Base-by-base conservation (phyloP, 1,140 invertebrate genomes). In the Condylostylus longicornis region DNA sequence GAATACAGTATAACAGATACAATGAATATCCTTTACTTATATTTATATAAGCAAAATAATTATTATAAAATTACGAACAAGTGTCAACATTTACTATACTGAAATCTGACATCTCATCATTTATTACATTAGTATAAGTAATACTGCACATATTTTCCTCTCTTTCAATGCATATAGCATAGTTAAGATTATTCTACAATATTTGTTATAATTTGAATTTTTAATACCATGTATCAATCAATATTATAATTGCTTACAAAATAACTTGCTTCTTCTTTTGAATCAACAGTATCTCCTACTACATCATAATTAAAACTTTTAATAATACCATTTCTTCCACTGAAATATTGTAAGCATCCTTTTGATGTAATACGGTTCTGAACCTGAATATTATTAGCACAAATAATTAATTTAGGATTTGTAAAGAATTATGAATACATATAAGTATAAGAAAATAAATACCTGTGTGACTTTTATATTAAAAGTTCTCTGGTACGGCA, bases 181-280 rank as follows among this genome's bases (percentile, higher is more conserved):
- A 84, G 50, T 85, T 81, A 1, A 83, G 48, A 58, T 82, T 79
- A 50, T 83, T 83, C 77, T 82, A 55, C 29, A 71, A 7, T 0
- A 5, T 9, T 22, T 38, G 1, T 9, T 32, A 1, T 17, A 4
- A 14, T 21, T 15, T 32, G 10, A 7, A 32, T 7, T 8, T 15
- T 7, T 7, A 35, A 35, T 5, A 19, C 33, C 18, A 23, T 22
- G 14, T 13, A 35, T 18, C 13, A 20, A 39, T n/a, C n/a, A n/a
- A n/a, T n/a, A n/a, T n/a, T n/a, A 25, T 25, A 25, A 19, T 34
- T 38, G 53, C 61, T 53, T 62, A 74, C 71, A 45, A 73, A 58
- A 51, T 74, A 75, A 31, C 63, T 63, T 0, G 70, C 68, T 31
- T 47, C 49, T 29, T 63, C 65, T 21, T 49, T 28, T 33, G 46